phyloP scores from a whole-genome alignment of 2,888 invertebrate genomes.

The Sphaerolaimus hirsutus region DNA sequence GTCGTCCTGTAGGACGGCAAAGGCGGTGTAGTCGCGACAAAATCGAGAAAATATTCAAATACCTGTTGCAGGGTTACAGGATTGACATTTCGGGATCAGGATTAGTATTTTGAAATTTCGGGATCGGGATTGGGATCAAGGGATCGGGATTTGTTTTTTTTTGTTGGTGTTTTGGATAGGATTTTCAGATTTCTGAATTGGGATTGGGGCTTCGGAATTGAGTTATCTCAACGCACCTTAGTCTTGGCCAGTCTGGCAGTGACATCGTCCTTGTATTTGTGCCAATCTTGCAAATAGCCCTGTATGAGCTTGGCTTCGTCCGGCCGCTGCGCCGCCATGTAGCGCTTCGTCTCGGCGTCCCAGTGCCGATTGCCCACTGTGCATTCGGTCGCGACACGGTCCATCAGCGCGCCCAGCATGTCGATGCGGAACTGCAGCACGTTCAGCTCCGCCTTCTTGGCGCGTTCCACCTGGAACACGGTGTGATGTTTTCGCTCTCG shows the following conservation, averaged over 20 bases:
- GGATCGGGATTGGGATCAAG: neutral
- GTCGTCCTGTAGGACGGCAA: constrained; percentile 7
- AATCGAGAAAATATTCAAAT: neutral
- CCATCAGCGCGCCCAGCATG: constrained; percentile 13
- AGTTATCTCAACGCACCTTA: constrained; percentile 5
- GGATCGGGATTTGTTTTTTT: too few relatives aligned
- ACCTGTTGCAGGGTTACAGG: too few relatives aligned
- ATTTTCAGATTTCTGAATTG: too few relatives aligned
- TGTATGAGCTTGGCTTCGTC: constrained; percentile 4
- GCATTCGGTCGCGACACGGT: constrained; percentile 16
- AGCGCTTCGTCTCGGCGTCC: constrained; percentile 7
- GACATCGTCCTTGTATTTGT: constrained; percentile 10
- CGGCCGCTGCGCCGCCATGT: neutral
- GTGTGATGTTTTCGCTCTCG: too few relatives aligned
- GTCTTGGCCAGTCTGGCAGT: constrained; percentile 9
- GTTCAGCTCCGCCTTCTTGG: constrained; percentile 13
- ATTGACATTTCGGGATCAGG: too few relatives aligned
- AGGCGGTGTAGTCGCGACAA: neutral
- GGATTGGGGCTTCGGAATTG: too few relatives aligned
- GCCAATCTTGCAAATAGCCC: constrained; percentile 8
- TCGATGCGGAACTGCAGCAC: constrained; percentile 15
- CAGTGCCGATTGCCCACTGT: constrained; percentile 7
- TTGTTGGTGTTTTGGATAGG: too few relatives aligned
- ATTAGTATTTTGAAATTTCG: too few relatives aligned
- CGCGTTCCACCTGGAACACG: too few relatives aligned